A percentile compares a stretch with the other conserved stretches of the same genome.
phyloP scores from a whole-genome alignment of 2,888 invertebrate genomes.

The Dendrolimus houi region DNA sequence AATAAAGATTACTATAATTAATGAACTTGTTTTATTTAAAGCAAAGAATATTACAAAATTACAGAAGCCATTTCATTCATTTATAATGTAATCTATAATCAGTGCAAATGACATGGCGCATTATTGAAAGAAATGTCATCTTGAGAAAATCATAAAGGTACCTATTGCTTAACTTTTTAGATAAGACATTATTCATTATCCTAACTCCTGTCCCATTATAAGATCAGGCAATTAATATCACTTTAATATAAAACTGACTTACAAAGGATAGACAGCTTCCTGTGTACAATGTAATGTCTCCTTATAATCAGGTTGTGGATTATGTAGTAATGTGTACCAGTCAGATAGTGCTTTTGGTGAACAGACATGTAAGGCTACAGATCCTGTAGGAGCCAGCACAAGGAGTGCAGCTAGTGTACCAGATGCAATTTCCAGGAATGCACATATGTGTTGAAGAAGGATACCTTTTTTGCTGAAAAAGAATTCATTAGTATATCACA shows the following conservation, averaged over 20 bases:
- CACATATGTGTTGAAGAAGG: constrained; percentile 86
- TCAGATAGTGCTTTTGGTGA: constrained; percentile 88
- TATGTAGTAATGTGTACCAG: constrained; percentile 97
- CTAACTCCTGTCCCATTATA: too few relatives aligned
- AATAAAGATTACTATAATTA: too few relatives aligned
- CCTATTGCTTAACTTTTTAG: too few relatives aligned
- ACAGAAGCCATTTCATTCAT: too few relatives aligned
- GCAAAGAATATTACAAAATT: too few relatives aligned
- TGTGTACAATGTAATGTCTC: constrained; percentile 94
- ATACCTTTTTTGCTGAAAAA: constrained; percentile 83
- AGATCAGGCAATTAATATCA: too few relatives aligned
- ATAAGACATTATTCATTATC: too few relatives aligned
- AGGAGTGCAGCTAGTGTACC: constrained; percentile 87
- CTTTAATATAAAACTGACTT: constrained; percentile 90
- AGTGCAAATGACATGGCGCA: too few relatives aligned
- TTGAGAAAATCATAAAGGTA: too few relatives aligned
- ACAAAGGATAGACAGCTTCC: constrained; percentile 98
- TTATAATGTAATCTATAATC: too few relatives aligned
- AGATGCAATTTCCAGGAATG: constrained; percentile 86
- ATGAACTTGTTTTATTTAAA: too few relatives aligned
- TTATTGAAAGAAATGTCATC: too few relatives aligned
- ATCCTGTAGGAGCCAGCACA: constrained; percentile 88
- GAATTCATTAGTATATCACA: background rate
- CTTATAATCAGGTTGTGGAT: constrained; percentile 95
- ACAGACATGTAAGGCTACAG: constrained; percentile 86